Base-by-base conservation (phyloP, 1,140 invertebrate genomes). In the Macrotrachela quadricornifera region DNA sequence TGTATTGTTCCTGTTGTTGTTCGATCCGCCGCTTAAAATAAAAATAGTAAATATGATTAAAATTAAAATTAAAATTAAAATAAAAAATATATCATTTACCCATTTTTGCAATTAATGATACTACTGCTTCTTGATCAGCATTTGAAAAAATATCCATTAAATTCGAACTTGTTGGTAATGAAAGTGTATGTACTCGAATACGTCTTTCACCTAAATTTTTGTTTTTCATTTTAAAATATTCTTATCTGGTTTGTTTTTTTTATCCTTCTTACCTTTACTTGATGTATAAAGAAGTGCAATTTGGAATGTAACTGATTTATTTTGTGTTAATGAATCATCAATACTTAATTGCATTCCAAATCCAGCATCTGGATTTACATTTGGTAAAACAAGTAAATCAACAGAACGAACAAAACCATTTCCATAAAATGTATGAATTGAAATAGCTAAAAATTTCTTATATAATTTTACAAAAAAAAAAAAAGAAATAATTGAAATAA, bases 351-450 rank as follows among this genome's bases (percentile, higher is more conserved):
- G 92, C 81, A 97, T 94, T 16, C 84, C 91, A 71, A 92, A 95
- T 16, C 87, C 90, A 38, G 87, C 80, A 71, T 99, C 94, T 0
- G 92, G 92, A 72, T 92, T 97, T 44, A 95, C 81, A 73, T 96
- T 97, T 30, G 94, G 88, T 56, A 99, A 71, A 40, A 85, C 88
- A 16, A 99, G 70, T 15, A 99, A 72, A 73, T 99, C 92, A 6
- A 90, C 94, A 0, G 91, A 95, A 16, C 94, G 76, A 40, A 99
- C 91, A 72, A 97, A 99, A 75, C 95, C 95, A 68, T 96, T 96
- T 10, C 94, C 94, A 73, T 97, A 90, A 76, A 97, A 99, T 58
- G 88, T 90, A 66, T 96, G 88, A 57, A 97, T 88, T 39, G 82
- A 76, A 45, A 97, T 69, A 4, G 21, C 21, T 30, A 30, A 30